Percentiles rank a stretch among this genome's conserved stretches.
These are phyloP conservation scores for Plecotus auritus DNA, from an alignment of 2,113 vertebrate genomes.

Conservation along the genomic window DNA sequence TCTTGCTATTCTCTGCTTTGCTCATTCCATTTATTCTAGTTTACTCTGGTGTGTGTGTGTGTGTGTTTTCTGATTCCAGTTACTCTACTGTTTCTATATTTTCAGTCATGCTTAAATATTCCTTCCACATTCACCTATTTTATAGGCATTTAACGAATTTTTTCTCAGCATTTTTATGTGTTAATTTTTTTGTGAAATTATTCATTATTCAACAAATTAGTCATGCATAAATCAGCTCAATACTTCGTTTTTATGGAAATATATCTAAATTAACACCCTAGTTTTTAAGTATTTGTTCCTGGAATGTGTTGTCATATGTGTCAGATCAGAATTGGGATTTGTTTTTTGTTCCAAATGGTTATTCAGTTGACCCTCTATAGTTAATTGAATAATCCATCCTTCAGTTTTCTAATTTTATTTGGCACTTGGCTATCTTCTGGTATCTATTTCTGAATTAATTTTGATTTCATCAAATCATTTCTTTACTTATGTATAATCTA, in stretches of 20 bases:
- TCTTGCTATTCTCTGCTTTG: background rate
- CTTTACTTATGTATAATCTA: background rate
- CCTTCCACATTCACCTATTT: background rate
- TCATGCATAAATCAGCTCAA: background rate
- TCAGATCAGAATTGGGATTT: background rate
- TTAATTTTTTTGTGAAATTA: background rate
- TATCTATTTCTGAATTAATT: background rate
- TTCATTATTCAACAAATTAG: background rate
- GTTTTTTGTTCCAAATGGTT: background rate
- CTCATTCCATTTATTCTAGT: background rate
- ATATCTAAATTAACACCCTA: background rate
- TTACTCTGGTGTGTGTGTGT: background rate
- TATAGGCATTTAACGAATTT: background rate
- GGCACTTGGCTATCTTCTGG: background rate
- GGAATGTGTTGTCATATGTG: background rate
- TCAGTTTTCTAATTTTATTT: background rate
- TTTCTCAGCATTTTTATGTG: background rate
- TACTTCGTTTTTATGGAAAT: background rate
- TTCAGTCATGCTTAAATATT: background rate
- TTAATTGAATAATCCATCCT: background rate
- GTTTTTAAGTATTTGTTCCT: background rate
- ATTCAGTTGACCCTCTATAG: background rate
- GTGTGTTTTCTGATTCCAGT: background rate
- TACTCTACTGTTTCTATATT: background rate
- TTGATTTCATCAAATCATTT: background rate